Evolutionary conservation across 2,888 invertebrate species (phyloP).

Genomic region (Megastigmus dorsalis): DNA sequence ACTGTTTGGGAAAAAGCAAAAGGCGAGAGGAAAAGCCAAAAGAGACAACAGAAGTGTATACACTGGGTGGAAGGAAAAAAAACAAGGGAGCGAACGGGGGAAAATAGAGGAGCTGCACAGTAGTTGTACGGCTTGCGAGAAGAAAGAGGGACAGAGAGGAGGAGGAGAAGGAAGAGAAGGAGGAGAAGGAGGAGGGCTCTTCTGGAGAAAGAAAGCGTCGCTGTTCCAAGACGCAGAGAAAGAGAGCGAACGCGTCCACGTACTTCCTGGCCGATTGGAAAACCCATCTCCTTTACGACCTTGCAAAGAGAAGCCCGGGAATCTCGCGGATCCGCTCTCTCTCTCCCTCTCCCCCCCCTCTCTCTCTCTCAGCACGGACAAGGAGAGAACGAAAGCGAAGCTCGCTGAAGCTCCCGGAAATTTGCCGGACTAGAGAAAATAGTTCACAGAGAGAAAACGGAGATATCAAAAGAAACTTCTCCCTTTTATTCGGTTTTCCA

Average conservation of each 20-base stretch:
- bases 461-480: constrained; percentile 40
- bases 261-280: constrained; percentile 47
- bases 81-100: background rate
- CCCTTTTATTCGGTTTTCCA: background rate
- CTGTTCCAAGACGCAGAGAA: background rate
- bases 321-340: background rate
- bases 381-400: constrained; percentile 12
- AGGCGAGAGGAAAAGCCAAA: background rate
- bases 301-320: constrained; percentile 33
- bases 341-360: no score
- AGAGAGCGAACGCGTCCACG: constrained; percentile 18
- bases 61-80: background rate
- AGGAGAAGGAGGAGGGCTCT: background rate
- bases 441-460: constrained; percentile 25
- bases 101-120: background rate
- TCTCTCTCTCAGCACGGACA: no score
- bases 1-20: constrained; percentile 5
- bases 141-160: no score
- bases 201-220: background rate
- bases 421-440: constrained; percentile 42
- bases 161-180: background rate
- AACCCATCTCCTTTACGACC: constrained; percentile 48
- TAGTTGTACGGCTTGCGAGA: no score
- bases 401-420: constrained; percentile 22
- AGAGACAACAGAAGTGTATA: background rate